Evolutionary conservation across 2,888 invertebrate genomes (phyloP), one percentile per base, ranked within the genome.

Genomic region (Pterostichus niger): DNA sequence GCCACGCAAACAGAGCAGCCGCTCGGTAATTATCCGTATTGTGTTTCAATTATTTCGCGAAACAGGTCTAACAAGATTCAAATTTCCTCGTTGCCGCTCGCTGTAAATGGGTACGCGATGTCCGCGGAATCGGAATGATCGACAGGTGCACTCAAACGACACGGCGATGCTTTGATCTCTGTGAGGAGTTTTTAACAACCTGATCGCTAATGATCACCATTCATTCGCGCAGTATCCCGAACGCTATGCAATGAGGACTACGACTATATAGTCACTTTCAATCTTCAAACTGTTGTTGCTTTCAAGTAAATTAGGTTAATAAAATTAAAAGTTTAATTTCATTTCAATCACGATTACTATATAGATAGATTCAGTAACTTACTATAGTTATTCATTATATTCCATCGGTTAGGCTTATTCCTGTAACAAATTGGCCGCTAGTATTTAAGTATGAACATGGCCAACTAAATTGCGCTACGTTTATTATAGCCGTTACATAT

Each of bases 61-160:
- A 83, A 78, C 79, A 81, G 59, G 83, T 83, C 83, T 83, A 83
- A 78, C 83, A 56, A 83, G 71, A 77, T 83, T 83, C 79, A 78
- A 81, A 81, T 84, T 84, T 84, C 83, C 83, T 81, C 84, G 84
- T 83, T 84, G 84, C 84, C 81, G 84, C 83, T 78, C 82, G 52
- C 85, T 86, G 82, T 86, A 85, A 84, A 85, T 83, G 85, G 79
- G 64, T 24, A n/a, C 17, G 40, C 46, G 24, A 17, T 15, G 52
- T 40, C 10, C 54, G 71, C 83, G 85, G 85, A 84, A 84, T 85
- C 81, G 35, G 83, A 84, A 84, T 84, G 85, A 85, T 82, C 83
- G 84, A 84, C 84, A 85, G 84, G 85, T 85, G 85, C 85, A 35
- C 64, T 35, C 40, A 40, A 40, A 40, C 40, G 6, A 40, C 40